These are phyloP conservation scores for Antheraea pernyi DNA, from an alignment of 1,140 invertebrate genomes.

Conservation along the genomic window DNA sequence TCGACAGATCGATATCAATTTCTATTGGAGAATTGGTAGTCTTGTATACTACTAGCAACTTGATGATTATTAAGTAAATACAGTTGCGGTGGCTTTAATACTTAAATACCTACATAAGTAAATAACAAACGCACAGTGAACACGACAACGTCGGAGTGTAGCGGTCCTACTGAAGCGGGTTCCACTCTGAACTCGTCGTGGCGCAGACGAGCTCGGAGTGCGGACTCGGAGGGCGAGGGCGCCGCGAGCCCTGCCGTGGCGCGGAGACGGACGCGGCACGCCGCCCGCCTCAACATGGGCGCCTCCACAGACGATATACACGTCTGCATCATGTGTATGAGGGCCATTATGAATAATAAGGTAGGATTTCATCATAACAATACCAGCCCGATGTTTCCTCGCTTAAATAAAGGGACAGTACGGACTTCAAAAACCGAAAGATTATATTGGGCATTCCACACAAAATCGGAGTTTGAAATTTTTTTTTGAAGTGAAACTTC, in stretches of 20 bases:
- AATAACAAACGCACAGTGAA: conserved; percentile 40
- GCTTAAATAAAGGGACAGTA: too few species aligned
- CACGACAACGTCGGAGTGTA: conserved; percentile 66
- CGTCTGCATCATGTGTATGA: conserved; percentile 98
- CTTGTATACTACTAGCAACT: too few species aligned
- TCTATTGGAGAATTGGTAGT: too few species aligned
- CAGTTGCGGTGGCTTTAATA: too few species aligned
- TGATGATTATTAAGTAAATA: too few species aligned
- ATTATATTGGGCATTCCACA: too few species aligned
- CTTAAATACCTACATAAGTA: too few species aligned
- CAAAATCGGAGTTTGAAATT: too few species aligned
- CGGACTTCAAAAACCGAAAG: too few species aligned
- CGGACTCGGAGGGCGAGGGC: conserved; percentile 49
- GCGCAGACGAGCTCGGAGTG: conserved; percentile 50
- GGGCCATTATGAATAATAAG: conserved; percentile 99
- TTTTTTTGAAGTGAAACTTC: too few species aligned
- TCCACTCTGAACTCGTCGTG: conserved; percentile 43
- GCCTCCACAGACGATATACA: conserved; percentile 99
- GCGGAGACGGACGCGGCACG: conserved; percentile 87
- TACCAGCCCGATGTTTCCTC: too few species aligned
- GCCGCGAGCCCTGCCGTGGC: conserved; percentile 60
- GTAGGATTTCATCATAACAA: conserved; percentile 75
- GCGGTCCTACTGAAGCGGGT: conserved; percentile 40
- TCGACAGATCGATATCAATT: too few species aligned
- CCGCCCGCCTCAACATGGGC: conserved; percentile 96